These are phyloP conservation scores for Ridgeia piscesae DNA, from an alignment of 1,140 invertebrate species.

Conservation along the genomic window DNA sequence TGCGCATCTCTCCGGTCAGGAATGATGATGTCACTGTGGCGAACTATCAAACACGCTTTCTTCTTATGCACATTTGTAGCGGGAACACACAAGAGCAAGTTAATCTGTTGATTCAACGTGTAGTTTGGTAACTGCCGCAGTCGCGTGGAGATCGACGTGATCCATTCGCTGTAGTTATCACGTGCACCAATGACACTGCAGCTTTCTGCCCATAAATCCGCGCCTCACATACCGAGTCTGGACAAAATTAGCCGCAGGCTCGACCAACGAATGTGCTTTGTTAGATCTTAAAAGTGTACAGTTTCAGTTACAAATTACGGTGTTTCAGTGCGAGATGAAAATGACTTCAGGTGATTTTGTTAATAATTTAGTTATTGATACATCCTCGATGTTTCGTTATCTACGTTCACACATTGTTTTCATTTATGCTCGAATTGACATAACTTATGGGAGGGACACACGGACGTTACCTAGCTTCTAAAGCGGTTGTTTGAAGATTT, in stretches of 20 bases:
- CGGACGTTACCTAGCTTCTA: neutral
- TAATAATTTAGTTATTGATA: neutral
- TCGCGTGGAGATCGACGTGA: neutral
- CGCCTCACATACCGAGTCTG: neutral
- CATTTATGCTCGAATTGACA: neutral
- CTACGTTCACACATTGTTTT: neutral
- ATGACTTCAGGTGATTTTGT: neutral
- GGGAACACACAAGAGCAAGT: neutral
- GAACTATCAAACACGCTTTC: neutral
- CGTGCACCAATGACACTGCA: no score
- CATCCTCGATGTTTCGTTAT: neutral
- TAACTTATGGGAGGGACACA: neutral
- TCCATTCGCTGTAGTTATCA: neutral
- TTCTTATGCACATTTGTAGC: neutral
- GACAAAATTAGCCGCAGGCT: neutral
- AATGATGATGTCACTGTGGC: neutral
- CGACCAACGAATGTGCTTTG: neutral
- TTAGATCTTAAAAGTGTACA: neutral
- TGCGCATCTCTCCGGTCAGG: neutral
- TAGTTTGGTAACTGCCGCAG: neutral
- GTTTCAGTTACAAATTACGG: neutral
- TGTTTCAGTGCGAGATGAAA: neutral
- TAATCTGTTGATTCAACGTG: neutral
- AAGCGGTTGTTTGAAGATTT: neutral
- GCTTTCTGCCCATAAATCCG: neutral